Percentiles rank a stretch among this genome's conserved stretches.
These are phyloP conservation scores for Dicrostonyx torquatus DNA, from an alignment of 2,797 vertebrate genomes.

Conservation along the genomic window DNA sequence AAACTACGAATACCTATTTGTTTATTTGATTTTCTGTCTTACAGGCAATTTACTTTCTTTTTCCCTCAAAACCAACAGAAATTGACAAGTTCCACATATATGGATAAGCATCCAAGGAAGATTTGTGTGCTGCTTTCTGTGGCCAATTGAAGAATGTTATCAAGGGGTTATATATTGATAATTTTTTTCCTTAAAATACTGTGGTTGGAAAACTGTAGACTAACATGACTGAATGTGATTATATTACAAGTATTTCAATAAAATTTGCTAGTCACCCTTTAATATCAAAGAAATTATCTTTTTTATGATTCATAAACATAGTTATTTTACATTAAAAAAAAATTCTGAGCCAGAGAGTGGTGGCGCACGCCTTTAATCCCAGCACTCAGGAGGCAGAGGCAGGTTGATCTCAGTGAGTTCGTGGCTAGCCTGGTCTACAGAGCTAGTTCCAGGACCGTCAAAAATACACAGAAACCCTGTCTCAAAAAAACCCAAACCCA, in stretches of 20 bases:
- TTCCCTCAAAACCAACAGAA: constrained; percentile 9
- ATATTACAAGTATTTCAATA: background rate
- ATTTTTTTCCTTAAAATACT: constrained; percentile 14
- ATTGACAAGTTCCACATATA: constrained; percentile 27
- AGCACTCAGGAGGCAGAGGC: background rate
- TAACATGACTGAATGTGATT: constrained; percentile 20
- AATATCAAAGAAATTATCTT: background rate
- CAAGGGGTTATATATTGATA: background rate
- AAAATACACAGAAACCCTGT: background rate
- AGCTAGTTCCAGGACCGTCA: background rate
- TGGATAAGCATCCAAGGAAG: background rate
- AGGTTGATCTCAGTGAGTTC: background rate
- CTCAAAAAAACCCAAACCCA: background rate
- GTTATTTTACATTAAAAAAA: background rate
- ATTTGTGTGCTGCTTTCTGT: constrained; percentile 27
- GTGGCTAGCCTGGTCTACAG: background rate
- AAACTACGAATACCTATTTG: background rate
- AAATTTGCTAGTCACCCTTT: background rate
- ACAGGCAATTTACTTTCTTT: constrained; percentile 24
- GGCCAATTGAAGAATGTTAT: constrained; percentile 6
- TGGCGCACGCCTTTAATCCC: background rate
- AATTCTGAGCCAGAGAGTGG: background rate
- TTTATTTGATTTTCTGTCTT: background rate
- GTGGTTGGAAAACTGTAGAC: background rate
- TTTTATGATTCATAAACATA: background rate